Conservation (phyloP, 2,113 vertebrate species). For the Smithornis capensis region DNA sequence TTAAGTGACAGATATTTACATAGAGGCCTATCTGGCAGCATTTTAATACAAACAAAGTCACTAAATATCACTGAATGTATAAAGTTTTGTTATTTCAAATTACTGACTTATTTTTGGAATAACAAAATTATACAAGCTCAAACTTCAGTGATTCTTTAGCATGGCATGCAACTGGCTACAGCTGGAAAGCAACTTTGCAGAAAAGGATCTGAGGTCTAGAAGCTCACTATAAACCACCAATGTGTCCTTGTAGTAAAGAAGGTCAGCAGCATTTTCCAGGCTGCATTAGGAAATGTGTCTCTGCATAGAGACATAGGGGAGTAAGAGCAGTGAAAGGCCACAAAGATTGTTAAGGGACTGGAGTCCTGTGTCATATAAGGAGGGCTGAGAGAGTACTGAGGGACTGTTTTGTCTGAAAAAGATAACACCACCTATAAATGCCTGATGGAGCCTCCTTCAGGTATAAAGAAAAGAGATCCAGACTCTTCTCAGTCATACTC, state of each 20-base stretch:
- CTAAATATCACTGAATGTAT: neutral
- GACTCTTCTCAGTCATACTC: neutral
- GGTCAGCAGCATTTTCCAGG: neutral
- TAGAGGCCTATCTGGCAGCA: neutral
- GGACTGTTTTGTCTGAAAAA: neutral
- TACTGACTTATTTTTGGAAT: neutral
- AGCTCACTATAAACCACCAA: neutral
- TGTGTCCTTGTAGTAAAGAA: neutral
- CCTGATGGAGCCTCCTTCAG: neutral
- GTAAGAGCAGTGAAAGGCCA: neutral
- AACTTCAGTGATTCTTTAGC: neutral
- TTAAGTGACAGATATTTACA: conserved; percentile 10
- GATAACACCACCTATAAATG: neutral
- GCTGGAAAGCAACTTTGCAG: neutral
- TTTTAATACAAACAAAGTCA: conserved; percentile 4
- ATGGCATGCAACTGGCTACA: neutral
- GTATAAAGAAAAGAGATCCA: neutral
- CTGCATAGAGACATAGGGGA: neutral
- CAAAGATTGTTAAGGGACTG: neutral
- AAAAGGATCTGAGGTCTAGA: neutral
- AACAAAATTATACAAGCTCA: neutral
- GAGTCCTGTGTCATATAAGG: neutral
- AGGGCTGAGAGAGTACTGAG: neutral
- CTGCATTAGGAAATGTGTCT: neutral
- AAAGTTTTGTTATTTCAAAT: neutral